Evolutionary conservation across 2,888 invertebrate species (phyloP), one percentile per base, ranked within the genome.

Genomic region (Rotaria sp.): DNA sequence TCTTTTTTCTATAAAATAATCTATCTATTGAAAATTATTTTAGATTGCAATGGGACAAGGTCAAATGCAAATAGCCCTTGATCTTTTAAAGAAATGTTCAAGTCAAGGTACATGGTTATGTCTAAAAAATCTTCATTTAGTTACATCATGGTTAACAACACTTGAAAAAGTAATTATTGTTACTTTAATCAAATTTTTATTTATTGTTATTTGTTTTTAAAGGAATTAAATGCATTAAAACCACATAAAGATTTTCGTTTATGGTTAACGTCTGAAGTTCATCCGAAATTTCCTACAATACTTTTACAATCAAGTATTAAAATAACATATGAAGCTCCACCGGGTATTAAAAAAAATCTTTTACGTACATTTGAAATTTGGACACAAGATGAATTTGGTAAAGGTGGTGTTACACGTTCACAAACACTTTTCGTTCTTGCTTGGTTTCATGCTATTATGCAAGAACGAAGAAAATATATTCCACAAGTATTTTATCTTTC

Each of bases 391-490:
- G 91, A 91, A 87, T 88, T 92, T 57, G 89, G 89, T 55, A 89
- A 90, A 84, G 89, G 89, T 41, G 90, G 90, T 55, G 89, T 90
- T 1, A 88, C 90, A 21, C 88, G 92, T 30, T 89, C 91, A 30
- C 93, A 93, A 89, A 92, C 93, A 1, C 90, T 94, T 87, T 94
- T 97, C 89, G 94, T 95, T 13, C 92, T 97, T 30, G 94, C 96
- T 88, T 94, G 95, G 93, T 93, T 95, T 86, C 96, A 97, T 91
- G 96, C 97, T 1, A 93, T 97, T 26, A 93, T 96, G 85, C 93
- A 93, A 89, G 98, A 99, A 91, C 93, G 99, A 74, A 93, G 97
- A 87, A 95, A 94, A 85, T 98, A 94, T 91, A 95, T 96, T 88
- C 96, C 96, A 1, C 95, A 92, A 90, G 92, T 91, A 88, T 57